Evolutionary conservation across 2,797 vertebrate genomes (phyloP).

Genomic region (Rhinichthys osculus): DNA sequence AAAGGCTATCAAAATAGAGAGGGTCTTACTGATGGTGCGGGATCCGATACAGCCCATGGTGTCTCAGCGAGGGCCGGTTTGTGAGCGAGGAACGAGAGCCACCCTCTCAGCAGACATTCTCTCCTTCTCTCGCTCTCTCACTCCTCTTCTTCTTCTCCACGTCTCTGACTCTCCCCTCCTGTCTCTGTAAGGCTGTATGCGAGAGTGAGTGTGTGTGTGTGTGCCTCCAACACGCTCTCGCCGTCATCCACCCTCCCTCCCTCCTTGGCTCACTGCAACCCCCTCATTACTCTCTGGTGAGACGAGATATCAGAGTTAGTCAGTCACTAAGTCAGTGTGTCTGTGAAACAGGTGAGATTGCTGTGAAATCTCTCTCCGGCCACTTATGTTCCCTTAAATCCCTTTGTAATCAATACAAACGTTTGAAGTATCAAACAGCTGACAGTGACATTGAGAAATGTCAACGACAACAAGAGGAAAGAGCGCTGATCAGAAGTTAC

Average conservation of each 20-base stretch:
- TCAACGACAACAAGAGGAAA: constrained; percentile 3
- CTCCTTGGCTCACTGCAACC: constrained; percentile 49
- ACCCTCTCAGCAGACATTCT: constrained; percentile 74
- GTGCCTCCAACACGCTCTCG: constrained; percentile 38
- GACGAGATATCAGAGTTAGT: constrained; percentile 63
- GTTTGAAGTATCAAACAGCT: neutral
- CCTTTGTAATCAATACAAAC: constrained; percentile 17
- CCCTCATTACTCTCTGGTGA: constrained; percentile 55
- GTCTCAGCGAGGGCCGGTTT: constrained; percentile 73
- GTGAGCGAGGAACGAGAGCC: constrained; percentile 70
- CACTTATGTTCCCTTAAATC: neutral
- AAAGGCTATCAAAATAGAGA: constrained; percentile 42
- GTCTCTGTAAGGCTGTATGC: constrained; percentile 47
- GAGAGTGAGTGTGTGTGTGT: constrained; percentile 37
- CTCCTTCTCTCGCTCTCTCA: constrained; percentile 46
- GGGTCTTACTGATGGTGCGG: constrained; percentile 81
- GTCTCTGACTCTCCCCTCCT: constrained; percentile 41
- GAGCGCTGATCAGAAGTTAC: constrained; percentile 9
- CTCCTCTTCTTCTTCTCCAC: constrained; percentile 55
- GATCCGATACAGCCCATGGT: constrained; percentile 85
- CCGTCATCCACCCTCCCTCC: constrained; percentile 54
- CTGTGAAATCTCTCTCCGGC: neutral
- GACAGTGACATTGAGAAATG: constrained; percentile 33
- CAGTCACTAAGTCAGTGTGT: constrained; percentile 53
- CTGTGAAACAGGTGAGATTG: constrained; percentile 18